These are phyloP conservation scores for Apamea sordens DNA, from an alignment of 2,888 invertebrate species.

Conservation along the genomic window DNA sequence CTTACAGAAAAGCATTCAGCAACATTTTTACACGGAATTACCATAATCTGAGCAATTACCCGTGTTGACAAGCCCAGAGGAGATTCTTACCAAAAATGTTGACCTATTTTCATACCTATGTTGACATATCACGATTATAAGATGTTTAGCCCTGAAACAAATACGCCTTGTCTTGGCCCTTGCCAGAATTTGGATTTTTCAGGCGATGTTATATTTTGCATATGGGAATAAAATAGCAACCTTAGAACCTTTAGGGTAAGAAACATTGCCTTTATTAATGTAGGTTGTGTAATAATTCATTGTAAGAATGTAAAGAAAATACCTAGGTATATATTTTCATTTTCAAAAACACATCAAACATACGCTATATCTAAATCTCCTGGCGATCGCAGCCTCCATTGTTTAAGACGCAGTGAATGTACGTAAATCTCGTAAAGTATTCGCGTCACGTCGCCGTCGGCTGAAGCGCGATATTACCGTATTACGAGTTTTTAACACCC, in stretches of 20 bases:
- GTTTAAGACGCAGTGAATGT: neutral
- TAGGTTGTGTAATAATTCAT: neutral
- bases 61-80: slow-evolving; percentile 43
- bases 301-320: neutral
- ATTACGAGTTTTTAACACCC: slow-evolving; percentile 19
- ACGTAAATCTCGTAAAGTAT: slow-evolving; percentile 15
- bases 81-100: slow-evolving; percentile 18
- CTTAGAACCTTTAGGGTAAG: too few relatives aligned
- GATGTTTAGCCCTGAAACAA: neutral
- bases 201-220: neutral
- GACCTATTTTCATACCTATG: slow-evolving; percentile 9
- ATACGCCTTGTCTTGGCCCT: neutral
- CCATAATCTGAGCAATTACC: slow-evolving; percentile 67
- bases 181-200: neutral
- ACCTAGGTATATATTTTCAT: neutral
- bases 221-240: neutral
- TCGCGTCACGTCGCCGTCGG: neutral
- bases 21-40: slow-evolving; percentile 25
- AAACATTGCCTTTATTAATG: neutral
- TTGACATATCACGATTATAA: too few relatives aligned
- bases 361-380: neutral
- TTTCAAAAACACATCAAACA: slow-evolving; percentile 18
- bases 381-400: neutral
- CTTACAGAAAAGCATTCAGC: neutral
- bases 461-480: neutral